Base-by-base conservation (phyloP, 2,888 invertebrate genomes). In the Neocrepidodera transversa region DNA sequence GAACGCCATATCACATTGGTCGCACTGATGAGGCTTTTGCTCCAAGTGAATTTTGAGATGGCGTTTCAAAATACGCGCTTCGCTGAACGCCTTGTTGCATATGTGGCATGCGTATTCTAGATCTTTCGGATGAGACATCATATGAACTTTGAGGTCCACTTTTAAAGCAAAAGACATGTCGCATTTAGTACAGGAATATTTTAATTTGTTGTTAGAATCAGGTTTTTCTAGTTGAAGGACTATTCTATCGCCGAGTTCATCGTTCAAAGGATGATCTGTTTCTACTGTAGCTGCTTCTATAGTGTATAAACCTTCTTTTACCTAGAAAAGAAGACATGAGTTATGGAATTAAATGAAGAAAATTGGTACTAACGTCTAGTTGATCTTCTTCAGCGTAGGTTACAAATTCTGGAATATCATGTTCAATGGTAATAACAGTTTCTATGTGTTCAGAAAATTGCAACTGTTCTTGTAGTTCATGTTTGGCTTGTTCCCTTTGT, bases 1-100 rank as follows among this genome's bases (percentile, higher is more conserved):
- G 71, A 83, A 83, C 1, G 81, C 76, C 80, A 80, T 82, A 42
- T 79, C 76, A 63, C 83, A 83, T 38, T 80, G 77, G 62, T 79
- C 77, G 64, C 83, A 83, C 56, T 79, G 77, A 66, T 82, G 81
- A 0, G 81, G 81, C 68, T 82, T 83, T 52, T 76, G 78, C 47
- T 78, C 76, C 36, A 81, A 67, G 64, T 82, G 82, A 32, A 80
- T 82, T 70, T 82, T 82, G 28, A 78, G 66, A 65, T 82, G 82
- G 0, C 82, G 74, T 53, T 79, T 79, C 36, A 82, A 69, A 30
- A 82, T 79, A 20, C 80, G 69, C 2, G 78, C 76, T 68, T 81
- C 80, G 0, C 79, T 69, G 64, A 81, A 82, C 0, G 70, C 76
- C 68, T 82, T 82, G 26, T 76, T 70, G 61, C 82, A 82, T 1